Evolutionary conservation across 2,888 invertebrate genomes (phyloP).

Genomic region (Meta bourneti): DNA sequence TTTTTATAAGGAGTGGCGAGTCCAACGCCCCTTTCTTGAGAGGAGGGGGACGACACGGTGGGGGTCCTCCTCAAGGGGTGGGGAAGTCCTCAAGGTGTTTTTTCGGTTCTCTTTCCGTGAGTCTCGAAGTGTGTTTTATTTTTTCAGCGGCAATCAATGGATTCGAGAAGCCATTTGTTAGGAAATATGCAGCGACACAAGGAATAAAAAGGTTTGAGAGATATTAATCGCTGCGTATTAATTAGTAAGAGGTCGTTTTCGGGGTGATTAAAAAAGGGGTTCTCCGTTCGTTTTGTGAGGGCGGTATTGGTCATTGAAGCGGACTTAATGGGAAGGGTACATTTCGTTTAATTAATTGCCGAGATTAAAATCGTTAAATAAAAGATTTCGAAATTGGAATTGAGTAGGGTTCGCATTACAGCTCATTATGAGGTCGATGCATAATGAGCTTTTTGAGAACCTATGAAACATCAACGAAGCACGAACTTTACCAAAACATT

Average conservation of each 20-base stretch:
- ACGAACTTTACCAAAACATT: no score
- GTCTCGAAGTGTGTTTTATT: conserved; percentile 16
- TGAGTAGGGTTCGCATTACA: neutral
- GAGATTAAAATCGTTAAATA: neutral
- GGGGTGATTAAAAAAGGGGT: neutral
- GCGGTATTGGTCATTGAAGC: neutral
- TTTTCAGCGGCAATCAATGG: neutral
- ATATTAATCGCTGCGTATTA: neutral
- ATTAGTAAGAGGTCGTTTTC: neutral
- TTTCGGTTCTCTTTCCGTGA: neutral
- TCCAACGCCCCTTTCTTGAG: neutral
- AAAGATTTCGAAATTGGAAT: neutral
- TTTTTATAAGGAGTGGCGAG: conserved; percentile 36
- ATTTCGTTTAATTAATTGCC: neutral
- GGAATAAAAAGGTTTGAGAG: neutral
- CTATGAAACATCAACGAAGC: no score
- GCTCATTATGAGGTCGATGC: no score
- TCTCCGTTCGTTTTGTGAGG: neutral
- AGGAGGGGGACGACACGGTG: neutral
- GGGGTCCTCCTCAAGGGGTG: neutral
- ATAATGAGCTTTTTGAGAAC: no score
- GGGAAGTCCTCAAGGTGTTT: conserved; percentile 16
- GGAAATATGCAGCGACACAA: neutral
- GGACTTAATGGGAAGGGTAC: neutral
- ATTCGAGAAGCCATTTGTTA: neutral